A percentile compares a stretch with the other conserved stretches of the same genome.
Evolutionary conservation across 1,140 invertebrate species (phyloP).

Genomic region (Rhyzopertha dominica): DNA sequence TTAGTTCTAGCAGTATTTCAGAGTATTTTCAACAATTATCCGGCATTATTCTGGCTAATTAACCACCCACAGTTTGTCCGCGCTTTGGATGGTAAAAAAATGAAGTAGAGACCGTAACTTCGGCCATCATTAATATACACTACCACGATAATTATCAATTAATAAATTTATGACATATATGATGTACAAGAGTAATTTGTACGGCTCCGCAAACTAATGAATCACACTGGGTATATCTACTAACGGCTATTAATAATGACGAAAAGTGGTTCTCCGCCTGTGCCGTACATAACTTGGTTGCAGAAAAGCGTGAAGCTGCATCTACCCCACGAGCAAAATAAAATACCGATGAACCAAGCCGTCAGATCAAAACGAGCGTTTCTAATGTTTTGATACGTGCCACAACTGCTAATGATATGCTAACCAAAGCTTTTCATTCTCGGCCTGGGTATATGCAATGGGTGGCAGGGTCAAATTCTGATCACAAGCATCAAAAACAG

Average conservation of each 20-base stretch:
- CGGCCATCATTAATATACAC: constrained; percentile 15
- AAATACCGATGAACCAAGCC: too few species aligned
- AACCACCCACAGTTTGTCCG: constrained; percentile 14
- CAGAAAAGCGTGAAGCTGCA: too few species aligned
- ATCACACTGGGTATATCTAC: constrained; percentile 3
- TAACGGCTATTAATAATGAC: background rate
- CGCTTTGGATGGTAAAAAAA: background rate
- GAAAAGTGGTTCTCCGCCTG: too few species aligned
- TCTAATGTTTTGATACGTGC: too few species aligned
- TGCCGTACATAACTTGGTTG: too few species aligned
- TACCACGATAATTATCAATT: constrained; percentile 18
- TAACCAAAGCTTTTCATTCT: too few species aligned
- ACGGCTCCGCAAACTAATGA: constrained; percentile 7
- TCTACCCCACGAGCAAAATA: too few species aligned
- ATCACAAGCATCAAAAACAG: too few species aligned
- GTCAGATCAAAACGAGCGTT: too few species aligned
- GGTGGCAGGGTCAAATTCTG: too few species aligned
- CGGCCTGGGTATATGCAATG: too few species aligned
- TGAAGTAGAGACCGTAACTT: background rate
- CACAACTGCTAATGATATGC: too few species aligned
- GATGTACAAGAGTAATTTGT: constrained; percentile 16
- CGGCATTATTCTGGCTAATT: constrained; percentile 23
- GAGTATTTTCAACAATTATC: constrained; percentile 5
- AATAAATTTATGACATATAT: constrained; percentile 17
- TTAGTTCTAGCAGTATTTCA: constrained; percentile 19